Conservation (phyloP, 1,140 invertebrate genomes). For the Leptinotarsa undecemlineata region DNA sequence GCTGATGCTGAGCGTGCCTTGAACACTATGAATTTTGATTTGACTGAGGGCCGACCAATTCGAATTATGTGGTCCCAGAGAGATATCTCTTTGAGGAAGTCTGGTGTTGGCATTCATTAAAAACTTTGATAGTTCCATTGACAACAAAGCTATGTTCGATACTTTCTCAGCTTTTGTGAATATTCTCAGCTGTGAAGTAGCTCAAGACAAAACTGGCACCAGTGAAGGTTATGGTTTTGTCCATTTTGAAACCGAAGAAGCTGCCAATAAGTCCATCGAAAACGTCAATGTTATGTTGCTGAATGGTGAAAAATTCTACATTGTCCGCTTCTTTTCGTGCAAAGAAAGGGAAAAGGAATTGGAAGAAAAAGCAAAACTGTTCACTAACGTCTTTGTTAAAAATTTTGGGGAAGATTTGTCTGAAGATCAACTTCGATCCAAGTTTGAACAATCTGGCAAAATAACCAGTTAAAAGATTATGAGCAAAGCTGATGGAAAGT, state of each 20-base stretch:
- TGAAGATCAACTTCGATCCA: slow-evolving; percentile 88
- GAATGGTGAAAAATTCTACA: slow-evolving; percentile 85
- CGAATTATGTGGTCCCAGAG: slow-evolving; percentile 99
- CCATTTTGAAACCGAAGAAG: slow-evolving; percentile 99
- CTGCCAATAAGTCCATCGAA: slow-evolving; percentile 95
- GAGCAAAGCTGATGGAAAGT: slow-evolving; percentile 90
- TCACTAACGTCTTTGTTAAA: slow-evolving; percentile 99
- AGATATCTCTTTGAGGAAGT: slow-evolving; percentile 96
- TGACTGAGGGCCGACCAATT: slow-evolving; percentile 95
- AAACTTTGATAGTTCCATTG: slow-evolving; percentile 97
- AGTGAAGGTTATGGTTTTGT: slow-evolving; percentile 99
- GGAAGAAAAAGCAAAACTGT: slow-evolving; percentile 95
- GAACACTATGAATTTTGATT: slow-evolving; percentile 99
- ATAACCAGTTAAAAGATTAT: slow-evolving; percentile 96
- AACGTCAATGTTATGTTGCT: slow-evolving; percentile 81
- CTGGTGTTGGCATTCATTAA: slow-evolving; percentile 99
- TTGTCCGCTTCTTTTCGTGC: slow-evolving; percentile 96
- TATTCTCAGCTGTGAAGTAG: slow-evolving; percentile 98
- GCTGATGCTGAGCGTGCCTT: slow-evolving; percentile 97
- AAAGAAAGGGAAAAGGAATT: slow-evolving; percentile 97
- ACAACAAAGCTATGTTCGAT: slow-evolving; percentile 99
- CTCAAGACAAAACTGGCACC: slow-evolving; percentile 93
- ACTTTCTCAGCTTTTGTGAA: slow-evolving; percentile 99
- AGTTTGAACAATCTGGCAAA: slow-evolving; percentile 94
- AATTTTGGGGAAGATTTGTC: slow-evolving; percentile 96